phyloP scores from a whole-genome alignment of 1,140 invertebrate species.

The Papilio helenus region DNA sequence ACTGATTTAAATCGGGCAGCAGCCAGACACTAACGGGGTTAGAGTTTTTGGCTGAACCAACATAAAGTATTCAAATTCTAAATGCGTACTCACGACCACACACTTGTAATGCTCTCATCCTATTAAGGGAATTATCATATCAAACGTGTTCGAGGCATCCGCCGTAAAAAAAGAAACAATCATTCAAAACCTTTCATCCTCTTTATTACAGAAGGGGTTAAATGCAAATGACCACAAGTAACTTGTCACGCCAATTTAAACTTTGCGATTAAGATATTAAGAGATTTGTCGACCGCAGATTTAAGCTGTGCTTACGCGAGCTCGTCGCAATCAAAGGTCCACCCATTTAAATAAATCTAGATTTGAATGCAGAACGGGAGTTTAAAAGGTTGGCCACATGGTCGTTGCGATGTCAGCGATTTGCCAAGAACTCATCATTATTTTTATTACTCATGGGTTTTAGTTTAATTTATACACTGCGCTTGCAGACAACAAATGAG shows the following conservation, averaged over 20 bases:
- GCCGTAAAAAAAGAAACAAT: conserved; percentile 69
- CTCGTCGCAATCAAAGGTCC: conserved; percentile 73
- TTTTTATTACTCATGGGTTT: conserved; percentile 30
- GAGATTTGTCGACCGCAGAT: conserved; percentile 37
- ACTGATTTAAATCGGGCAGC: conserved; percentile 9
- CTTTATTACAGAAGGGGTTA: conserved; percentile 72
- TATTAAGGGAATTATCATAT: conserved; percentile 79
- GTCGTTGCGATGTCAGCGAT: conserved; percentile 21
- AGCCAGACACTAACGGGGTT: conserved; percentile 39
- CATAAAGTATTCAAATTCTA: conserved; percentile 51
- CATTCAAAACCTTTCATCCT: conserved; percentile 74
- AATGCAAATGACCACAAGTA: conserved; percentile 37
- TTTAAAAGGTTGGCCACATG: conserved; percentile 57
- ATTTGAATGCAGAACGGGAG: conserved; percentile 65
- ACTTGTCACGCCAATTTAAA: conserved; percentile 46
- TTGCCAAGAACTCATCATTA: conserved; percentile 36
- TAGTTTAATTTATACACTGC: conserved; percentile 21
- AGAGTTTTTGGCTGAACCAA: conserved; percentile 42
- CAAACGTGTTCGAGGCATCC: conserved; percentile 71
- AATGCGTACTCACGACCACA: conserved; percentile 68
- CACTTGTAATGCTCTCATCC: conserved; percentile 60
- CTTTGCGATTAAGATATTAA: conserved; percentile 45
- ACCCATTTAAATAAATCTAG: conserved; percentile 76
- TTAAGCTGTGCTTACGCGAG: conserved; percentile 55
- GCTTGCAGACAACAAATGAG: neutral